Conservation (phyloP, 2,797 vertebrate genomes). For the Geotria australis region DNA sequence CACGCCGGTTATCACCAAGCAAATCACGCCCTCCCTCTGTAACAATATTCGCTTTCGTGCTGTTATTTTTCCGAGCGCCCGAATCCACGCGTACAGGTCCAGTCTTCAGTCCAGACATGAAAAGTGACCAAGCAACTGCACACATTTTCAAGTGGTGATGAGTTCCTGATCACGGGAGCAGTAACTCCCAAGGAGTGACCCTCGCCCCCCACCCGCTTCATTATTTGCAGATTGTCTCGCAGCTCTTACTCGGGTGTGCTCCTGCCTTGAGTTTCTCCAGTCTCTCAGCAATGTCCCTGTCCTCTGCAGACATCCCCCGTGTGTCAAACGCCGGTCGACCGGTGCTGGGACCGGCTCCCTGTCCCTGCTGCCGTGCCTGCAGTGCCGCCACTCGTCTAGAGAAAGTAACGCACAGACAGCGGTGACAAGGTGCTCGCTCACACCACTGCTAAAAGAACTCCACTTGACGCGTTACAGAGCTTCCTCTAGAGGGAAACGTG, state of each 20-base stretch:
- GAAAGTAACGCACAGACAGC: neutral
- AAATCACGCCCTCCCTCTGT: neutral
- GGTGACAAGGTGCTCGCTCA: too few relatives aligned
- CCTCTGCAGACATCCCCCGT: constrained; percentile 30
- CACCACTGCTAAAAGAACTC: too few relatives aligned
- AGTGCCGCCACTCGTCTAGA: constrained; percentile 51
- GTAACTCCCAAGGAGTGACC: too few relatives aligned
- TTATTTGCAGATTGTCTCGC: neutral
- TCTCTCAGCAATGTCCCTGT: constrained; percentile 45
- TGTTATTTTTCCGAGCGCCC: too few relatives aligned
- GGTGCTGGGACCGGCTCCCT: constrained; percentile 1
- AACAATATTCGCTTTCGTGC: neutral
- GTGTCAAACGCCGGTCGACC: constrained; percentile 3
- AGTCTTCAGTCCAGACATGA: too few relatives aligned
- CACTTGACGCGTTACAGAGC: too few relatives aligned
- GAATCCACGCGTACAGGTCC: too few relatives aligned
- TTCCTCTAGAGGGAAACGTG: too few relatives aligned
- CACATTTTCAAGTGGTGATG: too few relatives aligned
- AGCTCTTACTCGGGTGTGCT: constrained; percentile 33
- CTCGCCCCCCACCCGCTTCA: neutral
- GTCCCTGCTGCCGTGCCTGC: constrained; percentile 26
- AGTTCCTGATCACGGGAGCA: too few relatives aligned
- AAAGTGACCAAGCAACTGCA: too few relatives aligned
- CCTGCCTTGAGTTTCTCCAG: constrained; percentile 55
- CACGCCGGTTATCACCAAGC: neutral